Base-by-base conservation (phyloP, 2,888 invertebrate species). In the Andrena praecox region DNA sequence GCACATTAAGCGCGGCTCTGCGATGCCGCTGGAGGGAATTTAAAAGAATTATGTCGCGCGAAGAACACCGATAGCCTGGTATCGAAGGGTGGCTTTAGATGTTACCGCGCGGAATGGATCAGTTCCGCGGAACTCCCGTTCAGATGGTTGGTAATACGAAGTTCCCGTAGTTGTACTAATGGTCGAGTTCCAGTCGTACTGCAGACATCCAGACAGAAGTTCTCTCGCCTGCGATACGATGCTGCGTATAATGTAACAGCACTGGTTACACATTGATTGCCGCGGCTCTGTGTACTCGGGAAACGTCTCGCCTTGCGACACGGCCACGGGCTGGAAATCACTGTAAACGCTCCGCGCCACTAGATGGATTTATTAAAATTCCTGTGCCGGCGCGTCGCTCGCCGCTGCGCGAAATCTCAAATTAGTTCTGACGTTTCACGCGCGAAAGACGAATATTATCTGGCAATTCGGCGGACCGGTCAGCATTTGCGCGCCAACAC, bases 321-420 rank as follows among this genome's bases (percentile, higher is more conserved):
- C 59, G 31, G 31, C 20, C 70, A n/a, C 24, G 29, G 27, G 42
- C 16, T 54, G 77, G 79, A 74, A 85, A 82, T 85, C 70, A 60
- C 42, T 20, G 70, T 31, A 52, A 67, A 70, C 64, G 56, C 50
- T 31, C n/a, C 79, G 68, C 63, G 20, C n/a, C 52, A 10, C 54
- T 48, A 63, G 59, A 75, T 59, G 54, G 77, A 85, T 82, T 86
- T 86, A 84, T 84, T 82, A 80, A 86, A 84, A 86, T 72, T 78
- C 68, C 76, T 66, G 56, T 59, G 48, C 68, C 29, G 33, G n/a
- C 16, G 33, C 10, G 69, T 59, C 33, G 48, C 71, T 33, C 20
- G 60, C 68, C 42, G 54, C 62, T 20, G 33, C 16, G 42, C 24
- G 78, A 81, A 86, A 86, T 86, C 73, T 70, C 54, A 42, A 73